phyloP scores from a whole-genome alignment of 1,140 invertebrate genomes.

The Platyscapa corneri region DNA sequence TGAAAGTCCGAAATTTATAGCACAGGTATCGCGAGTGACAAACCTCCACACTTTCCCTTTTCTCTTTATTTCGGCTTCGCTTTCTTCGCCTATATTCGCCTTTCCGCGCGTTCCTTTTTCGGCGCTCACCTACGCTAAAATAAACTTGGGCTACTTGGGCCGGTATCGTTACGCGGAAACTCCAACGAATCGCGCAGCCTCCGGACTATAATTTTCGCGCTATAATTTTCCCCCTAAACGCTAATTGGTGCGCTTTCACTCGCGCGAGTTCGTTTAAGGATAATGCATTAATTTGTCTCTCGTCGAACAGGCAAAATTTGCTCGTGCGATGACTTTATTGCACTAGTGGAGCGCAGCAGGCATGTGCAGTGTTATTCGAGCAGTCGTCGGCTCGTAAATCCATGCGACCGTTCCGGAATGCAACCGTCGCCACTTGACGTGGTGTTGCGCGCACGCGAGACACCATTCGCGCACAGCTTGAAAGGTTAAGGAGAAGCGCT shows the following conservation, averaged over 20 bases:
- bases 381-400: conserved; percentile 7
- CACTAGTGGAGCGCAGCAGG: not conserved
- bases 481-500: too few species aligned
- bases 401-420: not conserved
- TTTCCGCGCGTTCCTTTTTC: not conserved
- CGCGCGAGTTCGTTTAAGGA: not conserved
- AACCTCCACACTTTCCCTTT: not conserved
- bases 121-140: not conserved
- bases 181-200: not conserved
- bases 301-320: not conserved
- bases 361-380: not conserved
- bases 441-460: not conserved
- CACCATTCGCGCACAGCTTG: too few species aligned
- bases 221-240: not conserved
- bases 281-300: conserved; percentile 39
- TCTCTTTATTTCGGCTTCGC: not conserved
- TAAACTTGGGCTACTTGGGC: not conserved
- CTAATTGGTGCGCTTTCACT: conserved; percentile 2
- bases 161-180: not conserved
- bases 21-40: not conserved
- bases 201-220: not conserved
- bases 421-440: not conserved
- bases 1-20: not conserved
- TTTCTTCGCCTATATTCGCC: not conserved
- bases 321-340: not conserved